phyloP scores from a whole-genome alignment of 2,113 vertebrate genomes.

The Trogon melanurus region DNA sequence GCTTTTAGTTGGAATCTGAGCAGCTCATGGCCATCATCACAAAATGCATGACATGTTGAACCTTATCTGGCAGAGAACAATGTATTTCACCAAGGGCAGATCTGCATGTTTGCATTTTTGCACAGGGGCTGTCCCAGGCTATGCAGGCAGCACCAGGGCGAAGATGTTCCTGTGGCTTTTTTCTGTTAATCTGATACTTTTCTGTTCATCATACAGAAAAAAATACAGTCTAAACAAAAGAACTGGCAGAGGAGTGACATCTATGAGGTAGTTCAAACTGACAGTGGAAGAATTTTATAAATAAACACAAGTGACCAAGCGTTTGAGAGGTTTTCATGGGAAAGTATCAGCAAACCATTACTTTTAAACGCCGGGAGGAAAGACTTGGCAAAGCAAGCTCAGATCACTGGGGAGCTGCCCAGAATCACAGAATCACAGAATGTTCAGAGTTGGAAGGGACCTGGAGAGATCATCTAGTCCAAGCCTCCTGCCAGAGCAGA shows the following conservation, averaged over 20 bases:
- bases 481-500: too few relatives aligned
- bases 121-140: not conserved
- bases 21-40: not conserved
- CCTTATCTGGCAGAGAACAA: not conserved
- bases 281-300: not conserved
- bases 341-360: not conserved
- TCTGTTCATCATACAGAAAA: not conserved
- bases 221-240: not conserved
- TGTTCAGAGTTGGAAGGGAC: too few relatives aligned
- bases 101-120: accelerated
- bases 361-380: not conserved
- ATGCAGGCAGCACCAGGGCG: not conserved
- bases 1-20: not conserved
- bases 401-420: not conserved
- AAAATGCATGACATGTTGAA: not conserved
- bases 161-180: not conserved
- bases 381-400: not conserved
- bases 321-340: not conserved
- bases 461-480: too few relatives aligned
- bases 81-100: not conserved
- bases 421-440: not conserved
- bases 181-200: not conserved
- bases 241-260: not conserved
- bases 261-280: not conserved
- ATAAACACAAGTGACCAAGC: not conserved